Conservation (phyloP, 1,140 invertebrate species). For the Aplysia californica region DNA sequence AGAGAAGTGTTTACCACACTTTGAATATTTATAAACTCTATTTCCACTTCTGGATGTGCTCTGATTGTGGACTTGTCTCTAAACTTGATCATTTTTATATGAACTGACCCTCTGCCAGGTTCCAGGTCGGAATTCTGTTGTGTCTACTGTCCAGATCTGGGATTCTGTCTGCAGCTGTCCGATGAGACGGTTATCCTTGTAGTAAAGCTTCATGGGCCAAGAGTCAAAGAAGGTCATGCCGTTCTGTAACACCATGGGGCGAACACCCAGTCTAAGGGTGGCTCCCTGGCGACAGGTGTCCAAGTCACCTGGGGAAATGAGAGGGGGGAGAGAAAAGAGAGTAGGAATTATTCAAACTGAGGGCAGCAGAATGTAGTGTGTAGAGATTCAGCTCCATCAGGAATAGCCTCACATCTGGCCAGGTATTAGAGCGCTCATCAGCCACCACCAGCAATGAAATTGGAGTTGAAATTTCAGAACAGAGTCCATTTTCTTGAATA, state of each 20-base stretch:
- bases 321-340: background rate
- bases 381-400: too few relatives aligned
- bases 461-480: too few relatives aligned
- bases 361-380: too few relatives aligned
- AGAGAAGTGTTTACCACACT: too few relatives aligned
- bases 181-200: constrained; percentile 53
- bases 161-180: constrained; percentile 52
- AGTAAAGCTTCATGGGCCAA: constrained; percentile 59
- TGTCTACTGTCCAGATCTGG: constrained; percentile 52
- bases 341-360: too few relatives aligned
- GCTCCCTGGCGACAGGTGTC: constrained; percentile 13
- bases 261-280: constrained; percentile 31
- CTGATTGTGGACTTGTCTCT: too few relatives aligned
- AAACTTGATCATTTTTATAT: background rate
- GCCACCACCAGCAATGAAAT: too few relatives aligned
- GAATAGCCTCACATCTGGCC: too few relatives aligned
- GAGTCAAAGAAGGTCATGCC: constrained; percentile 62
- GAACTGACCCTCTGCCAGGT: constrained; percentile 50
- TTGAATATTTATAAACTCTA: too few relatives aligned
- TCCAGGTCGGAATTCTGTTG: constrained; percentile 42
- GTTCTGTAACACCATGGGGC: constrained; percentile 47
- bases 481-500: too few relatives aligned
- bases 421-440: too few relatives aligned
- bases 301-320: constrained; percentile 19
- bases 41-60: too few relatives aligned